Conservation (phyloP, 2,113 vertebrate species). For the Mormyrus lacerda region DNA sequence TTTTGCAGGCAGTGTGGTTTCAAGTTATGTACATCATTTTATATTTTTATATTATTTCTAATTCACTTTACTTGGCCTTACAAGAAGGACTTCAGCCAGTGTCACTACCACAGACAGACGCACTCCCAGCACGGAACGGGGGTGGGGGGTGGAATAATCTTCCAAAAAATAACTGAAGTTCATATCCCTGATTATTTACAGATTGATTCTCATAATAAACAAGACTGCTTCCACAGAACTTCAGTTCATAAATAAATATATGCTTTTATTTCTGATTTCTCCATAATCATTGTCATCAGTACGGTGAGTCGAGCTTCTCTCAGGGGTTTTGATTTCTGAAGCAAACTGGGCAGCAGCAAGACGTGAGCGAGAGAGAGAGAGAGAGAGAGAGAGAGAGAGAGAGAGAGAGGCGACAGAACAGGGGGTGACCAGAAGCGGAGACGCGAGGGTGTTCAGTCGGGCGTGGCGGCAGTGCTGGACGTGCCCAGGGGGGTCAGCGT, state of each 20-base stretch:
- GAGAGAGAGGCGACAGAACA: background rate
- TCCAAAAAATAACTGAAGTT: conserved; percentile 35
- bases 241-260: conserved; percentile 81
- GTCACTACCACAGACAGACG: conserved; percentile 74
- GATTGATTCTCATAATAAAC: conserved; percentile 64
- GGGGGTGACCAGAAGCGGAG: background rate
- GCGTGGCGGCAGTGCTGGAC: conserved; percentile 28
- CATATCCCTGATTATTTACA: conserved; percentile 81
- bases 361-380: conserved; percentile 18
- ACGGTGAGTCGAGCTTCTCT: background rate
- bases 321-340: background rate
- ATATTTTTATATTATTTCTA: conserved; percentile 39
- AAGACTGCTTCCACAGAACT: conserved; percentile 63
- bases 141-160: conserved; percentile 41
- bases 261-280: conserved; percentile 49
- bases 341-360: background rate
- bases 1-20: conserved; percentile 74
- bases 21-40: conserved; percentile 52
- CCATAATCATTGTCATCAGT: conserved; percentile 2
- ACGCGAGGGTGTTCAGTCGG: conserved; percentile 41
- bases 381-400: background rate
- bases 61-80: conserved; percentile 41
- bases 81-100: conserved; percentile 70
- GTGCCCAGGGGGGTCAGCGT: conserved; percentile 78
- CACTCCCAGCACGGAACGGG: conserved; percentile 64